Percentiles rank a stretch among this genome's conserved stretches.
These are phyloP conservation scores for Dendrocincla tyrannina DNA, from an alignment of 2,797 vertebrate species.

Conservation along the genomic window DNA sequence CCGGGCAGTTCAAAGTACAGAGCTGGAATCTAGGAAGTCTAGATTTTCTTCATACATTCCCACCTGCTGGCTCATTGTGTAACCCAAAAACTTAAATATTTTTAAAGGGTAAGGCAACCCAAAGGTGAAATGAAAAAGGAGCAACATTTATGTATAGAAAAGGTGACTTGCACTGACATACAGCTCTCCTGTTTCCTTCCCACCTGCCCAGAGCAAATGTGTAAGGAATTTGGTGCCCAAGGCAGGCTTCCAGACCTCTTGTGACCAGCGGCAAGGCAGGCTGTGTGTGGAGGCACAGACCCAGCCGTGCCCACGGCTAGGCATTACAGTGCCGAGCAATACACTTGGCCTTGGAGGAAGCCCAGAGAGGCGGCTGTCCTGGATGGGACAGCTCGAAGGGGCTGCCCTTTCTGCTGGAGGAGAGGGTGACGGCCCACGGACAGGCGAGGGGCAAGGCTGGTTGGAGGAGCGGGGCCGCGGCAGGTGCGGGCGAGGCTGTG, in stretches of 20 bases:
- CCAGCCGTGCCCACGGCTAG: rapidly evolving
- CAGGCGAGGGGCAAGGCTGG: not conserved
- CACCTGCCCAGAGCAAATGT: not conserved
- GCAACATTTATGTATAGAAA: not conserved
- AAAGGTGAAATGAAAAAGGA: not conserved
- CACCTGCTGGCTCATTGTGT: not conserved
- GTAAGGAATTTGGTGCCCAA: not conserved
- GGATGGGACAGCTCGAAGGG: not conserved
- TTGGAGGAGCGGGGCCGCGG: not conserved
- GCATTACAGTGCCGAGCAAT: not conserved
- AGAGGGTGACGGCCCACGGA: rapidly evolving
- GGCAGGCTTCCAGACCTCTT: not conserved
- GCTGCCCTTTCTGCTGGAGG: not conserved
- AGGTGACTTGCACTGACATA: rapidly evolving
- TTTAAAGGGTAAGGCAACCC: not conserved
- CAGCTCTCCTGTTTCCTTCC: not conserved
- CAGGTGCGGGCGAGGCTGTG: not conserved
- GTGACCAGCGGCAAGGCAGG: not conserved
- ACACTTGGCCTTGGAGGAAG: not conserved
- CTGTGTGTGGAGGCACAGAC: not conserved
- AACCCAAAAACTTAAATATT: not conserved
- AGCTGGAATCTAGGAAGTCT: not conserved
- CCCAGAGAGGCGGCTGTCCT: rapidly evolving
- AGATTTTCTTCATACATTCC: not conserved
- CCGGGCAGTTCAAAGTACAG: not conserved